Conservation (phyloP, 2,113 vertebrate species). For the Lasiurus cinereus region DNA sequence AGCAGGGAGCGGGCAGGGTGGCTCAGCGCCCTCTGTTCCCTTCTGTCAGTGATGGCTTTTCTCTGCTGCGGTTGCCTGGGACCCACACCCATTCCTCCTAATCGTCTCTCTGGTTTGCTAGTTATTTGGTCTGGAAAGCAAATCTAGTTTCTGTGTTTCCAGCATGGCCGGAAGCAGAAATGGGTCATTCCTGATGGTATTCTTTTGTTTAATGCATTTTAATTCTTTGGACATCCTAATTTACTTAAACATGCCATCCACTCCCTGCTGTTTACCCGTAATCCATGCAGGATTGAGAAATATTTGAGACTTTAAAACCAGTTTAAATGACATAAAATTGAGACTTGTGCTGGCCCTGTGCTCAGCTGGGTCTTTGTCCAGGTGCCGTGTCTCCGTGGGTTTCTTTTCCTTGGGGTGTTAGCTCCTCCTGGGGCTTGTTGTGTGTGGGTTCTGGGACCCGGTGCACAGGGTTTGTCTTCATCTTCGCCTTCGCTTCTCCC, state of each 20-base stretch:
- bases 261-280: conserved; percentile 34
- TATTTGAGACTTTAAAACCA: too few relatives aligned
- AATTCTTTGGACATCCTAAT: conserved; percentile 62
- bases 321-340: too few relatives aligned
- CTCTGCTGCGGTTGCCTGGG: neutral
- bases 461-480: conserved; percentile 38
- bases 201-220: neutral
- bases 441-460: conserved; percentile 1
- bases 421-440: neutral
- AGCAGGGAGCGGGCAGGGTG: neutral
- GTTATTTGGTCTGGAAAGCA: neutral
- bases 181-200: neutral
- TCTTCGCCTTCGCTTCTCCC: conserved; percentile 37
- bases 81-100: neutral
- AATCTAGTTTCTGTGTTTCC: conserved; percentile 10
- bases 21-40: too few relatives aligned
- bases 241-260: conserved; percentile 17
- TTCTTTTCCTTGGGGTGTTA: conserved; percentile 27
- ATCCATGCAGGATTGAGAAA: neutral
- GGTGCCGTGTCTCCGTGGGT: conserved; percentile 43
- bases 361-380: neutral
- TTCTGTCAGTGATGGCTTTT: neutral
- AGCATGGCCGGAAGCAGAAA: neutral
- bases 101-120: neutral
- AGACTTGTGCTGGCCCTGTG: neutral